Evolutionary conservation across 2,797 vertebrate genomes (phyloP), one percentile per base, ranked within the genome.

Genomic region (Hapalemur alaotrensis): DNA sequence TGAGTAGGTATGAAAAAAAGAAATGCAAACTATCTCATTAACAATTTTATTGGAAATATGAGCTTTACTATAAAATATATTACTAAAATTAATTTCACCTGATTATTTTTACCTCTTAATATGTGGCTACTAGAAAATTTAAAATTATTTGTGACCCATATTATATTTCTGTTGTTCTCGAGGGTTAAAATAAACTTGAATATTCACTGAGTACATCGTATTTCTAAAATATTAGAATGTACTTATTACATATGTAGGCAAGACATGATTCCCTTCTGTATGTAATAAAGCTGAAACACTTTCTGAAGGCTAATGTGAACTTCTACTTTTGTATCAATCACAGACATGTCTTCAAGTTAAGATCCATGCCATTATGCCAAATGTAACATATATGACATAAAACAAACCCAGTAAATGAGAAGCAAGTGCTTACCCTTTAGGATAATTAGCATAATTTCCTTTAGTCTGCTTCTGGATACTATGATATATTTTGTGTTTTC

Each of bases 401-500:
- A 91, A 61, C 25, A 70, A 70, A 85, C 23, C 10, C 50, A 78
- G 25, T 38, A 43, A 89, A 46, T 70, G 11, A 92, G 46, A 90
- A 90, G 32, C 14, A 84, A 79, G 18, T 12, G 43, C 23, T 76
- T 79, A 78, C 18, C 23, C 25, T 94, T 91, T 70, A 72, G 46
- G 38, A 89, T 78, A 96, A 69, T 89, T 78, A 76, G 28, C 79
- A 14, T 25, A 69, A 91, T 67, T 93, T 93, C 17, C n/a, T 28
- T 81, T 73, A 67, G 11, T 59, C 25, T 52, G 28, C 28, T 92
- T 90, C 54, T 94, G 30, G 18, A 48, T 95, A 28, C 12, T 57
- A 22, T 2, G 13, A 41, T 9, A 46, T 41, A 86, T 92, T 82
- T 70, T 76, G 6, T 65, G 57, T 82, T 96, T 95, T 94, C 25